Percentiles rank a stretch among this genome's conserved stretches.
Conservation (phyloP, 2,797 vertebrate species). For the Hypotaenidia philippensis region DNA sequence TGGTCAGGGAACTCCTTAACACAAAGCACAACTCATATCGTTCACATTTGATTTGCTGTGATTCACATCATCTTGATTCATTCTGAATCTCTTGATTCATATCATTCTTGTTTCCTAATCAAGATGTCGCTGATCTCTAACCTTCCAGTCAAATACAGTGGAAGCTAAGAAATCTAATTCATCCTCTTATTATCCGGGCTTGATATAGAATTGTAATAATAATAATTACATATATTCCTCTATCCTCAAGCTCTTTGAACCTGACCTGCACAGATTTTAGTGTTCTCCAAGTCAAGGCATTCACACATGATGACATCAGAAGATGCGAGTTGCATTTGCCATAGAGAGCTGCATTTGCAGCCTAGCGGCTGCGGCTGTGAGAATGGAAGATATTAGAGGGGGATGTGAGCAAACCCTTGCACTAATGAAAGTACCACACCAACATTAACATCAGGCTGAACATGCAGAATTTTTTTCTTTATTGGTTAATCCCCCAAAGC, state of each 20-base stretch:
- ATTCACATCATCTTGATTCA: slow-evolving; percentile 8
- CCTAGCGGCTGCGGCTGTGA: not conserved
- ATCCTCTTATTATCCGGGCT: not conserved
- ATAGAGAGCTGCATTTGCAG: not conserved
- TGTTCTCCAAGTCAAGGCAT: not conserved
- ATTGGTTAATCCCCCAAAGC: slow-evolving; percentile 39
- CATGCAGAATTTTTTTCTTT: slow-evolving; percentile 25
- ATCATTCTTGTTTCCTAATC: slow-evolving; percentile 24
- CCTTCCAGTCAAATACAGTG: not conserved
- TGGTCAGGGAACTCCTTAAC: not conserved
- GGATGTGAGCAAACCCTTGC: not conserved
- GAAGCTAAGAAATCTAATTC: slow-evolving; percentile 14
- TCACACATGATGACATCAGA: not conserved
- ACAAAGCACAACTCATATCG: not conserved
- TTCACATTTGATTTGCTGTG: not conserved
- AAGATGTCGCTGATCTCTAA: not conserved
- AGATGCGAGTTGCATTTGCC: not conserved
- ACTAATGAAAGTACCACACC: not conserved
- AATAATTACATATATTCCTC: slow-evolving; percentile 10
- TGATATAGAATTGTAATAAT: not conserved
- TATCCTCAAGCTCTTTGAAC: slow-evolving; percentile 3
- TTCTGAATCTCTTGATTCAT: slow-evolving; percentile 29
- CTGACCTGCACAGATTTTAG: not conserved
- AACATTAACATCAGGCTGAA: slow-evolving; percentile 1
- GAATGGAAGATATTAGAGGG: not conserved